Base-by-base conservation (phyloP, 2,113 vertebrate genomes). In the Leptobrachium leishanense region DNA sequence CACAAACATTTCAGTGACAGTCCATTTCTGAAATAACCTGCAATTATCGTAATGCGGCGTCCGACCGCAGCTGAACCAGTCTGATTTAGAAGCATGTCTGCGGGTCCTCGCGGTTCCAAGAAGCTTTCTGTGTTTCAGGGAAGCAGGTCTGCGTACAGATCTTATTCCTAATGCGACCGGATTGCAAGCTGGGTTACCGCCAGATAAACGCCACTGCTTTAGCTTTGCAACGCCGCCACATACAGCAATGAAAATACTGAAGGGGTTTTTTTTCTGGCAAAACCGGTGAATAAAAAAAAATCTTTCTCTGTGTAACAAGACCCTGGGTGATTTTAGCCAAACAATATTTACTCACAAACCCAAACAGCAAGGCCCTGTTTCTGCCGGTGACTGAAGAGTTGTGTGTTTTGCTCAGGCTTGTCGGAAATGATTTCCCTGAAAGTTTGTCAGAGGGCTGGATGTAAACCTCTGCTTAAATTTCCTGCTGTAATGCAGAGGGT, bases 231-330 rank as follows among this genome's bases (percentile, higher is more conserved):
- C 20, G 10, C 31, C 69, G 5, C 69, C 69, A 54, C 31, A 20
- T 12, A 40, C 50, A 53, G 46, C 40, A 11, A 7, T 12, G 20
- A 39, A 72, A 72, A 40, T 72, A 1, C 68, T 54, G 31, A 54
- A 20, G 53, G 20, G 54, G 41, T 39, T 39, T n/a, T 54, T 53
- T 54, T 72, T n/a, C n/a, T 72, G 69, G 69, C 69, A 72, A 6
- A 4, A 72, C 20, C 20, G 20, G 20, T 31, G 20, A 72, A 40
- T 46, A 54, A 78, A 82, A 8, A 2, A 74, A 81, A 82, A 76
- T 10, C 2, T 50, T 83, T 50, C 50, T 82, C 81, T 57, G 74
- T 39, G 50, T 72, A 83, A 78, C 2, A 84, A 85, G 83, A 82
- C 55, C 59, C 59, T 3, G 74, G 6, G 2, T 43, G 71, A 77